Evolutionary conservation across 2,113 vertebrate species (phyloP).

Genomic region (Scolopax mira): DNA sequence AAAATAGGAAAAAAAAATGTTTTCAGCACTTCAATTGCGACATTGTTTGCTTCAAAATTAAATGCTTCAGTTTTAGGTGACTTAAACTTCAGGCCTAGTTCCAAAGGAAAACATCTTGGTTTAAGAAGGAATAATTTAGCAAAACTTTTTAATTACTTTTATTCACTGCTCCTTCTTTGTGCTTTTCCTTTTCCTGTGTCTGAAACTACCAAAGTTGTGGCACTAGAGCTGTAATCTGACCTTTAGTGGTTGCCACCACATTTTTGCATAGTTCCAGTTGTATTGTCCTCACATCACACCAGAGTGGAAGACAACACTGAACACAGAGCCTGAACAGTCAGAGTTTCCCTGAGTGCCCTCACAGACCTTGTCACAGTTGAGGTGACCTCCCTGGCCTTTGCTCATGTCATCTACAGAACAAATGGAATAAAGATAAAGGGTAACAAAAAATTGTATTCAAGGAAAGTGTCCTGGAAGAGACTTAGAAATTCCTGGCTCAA

Average conservation of each 20-base stretch:
- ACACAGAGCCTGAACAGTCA: neutral
- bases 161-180: neutral
- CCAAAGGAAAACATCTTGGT: neutral
- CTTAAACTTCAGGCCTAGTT: neutral
- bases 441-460: neutral
- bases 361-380: neutral
- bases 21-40: neutral
- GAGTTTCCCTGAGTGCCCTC: neutral
- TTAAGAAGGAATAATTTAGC: neutral
- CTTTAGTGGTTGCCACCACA: neutral
- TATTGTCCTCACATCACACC: neutral
- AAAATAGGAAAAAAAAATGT: neutral
- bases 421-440: neutral
- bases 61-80: conserved; percentile 21
- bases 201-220: neutral
- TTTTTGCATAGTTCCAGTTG: neutral
- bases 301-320: neutral
- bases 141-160: neutral
- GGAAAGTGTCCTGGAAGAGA: neutral
- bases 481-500: neutral
- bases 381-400: neutral
- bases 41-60: neutral
- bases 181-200: neutral
- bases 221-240: neutral
- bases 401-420: neutral